A percentile compares a stretch with the other conserved stretches of the same genome.
Conservation (phyloP, 2,888 invertebrate genomes). For the Metellina segmentata region DNA sequence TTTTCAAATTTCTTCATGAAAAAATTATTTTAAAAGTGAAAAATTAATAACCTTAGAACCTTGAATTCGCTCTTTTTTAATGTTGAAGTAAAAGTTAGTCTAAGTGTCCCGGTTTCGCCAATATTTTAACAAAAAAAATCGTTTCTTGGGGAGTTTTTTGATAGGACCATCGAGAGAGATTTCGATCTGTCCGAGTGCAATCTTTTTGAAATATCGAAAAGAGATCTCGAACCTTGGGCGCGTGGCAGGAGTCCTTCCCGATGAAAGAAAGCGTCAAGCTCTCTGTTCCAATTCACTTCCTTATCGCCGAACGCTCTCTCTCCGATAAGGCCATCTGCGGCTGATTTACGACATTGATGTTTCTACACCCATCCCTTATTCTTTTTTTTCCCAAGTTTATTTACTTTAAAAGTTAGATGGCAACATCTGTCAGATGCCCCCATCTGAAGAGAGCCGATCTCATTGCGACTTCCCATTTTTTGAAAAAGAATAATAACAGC, state of each 20-base stretch:
- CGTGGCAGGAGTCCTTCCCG: slow-evolving; percentile 26
- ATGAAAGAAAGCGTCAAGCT: slow-evolving; percentile 39
- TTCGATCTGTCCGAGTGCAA: background rate
- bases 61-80: too few relatives aligned
- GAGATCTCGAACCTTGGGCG: slow-evolving; percentile 34
- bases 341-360: slow-evolving; percentile 7
- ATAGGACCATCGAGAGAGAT: background rate
- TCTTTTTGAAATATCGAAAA: background rate
- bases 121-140: too few relatives aligned
- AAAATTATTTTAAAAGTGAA: too few relatives aligned
- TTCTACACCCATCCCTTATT: background rate
- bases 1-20: too few relatives aligned
- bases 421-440: slow-evolving; percentile 46
- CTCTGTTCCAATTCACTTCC: slow-evolving; percentile 12
- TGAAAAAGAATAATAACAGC: background rate
- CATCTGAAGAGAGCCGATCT: background rate
- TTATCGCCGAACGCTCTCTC: slow-evolving; percentile 4
- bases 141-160: too few relatives aligned
- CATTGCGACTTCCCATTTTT: too few relatives aligned
- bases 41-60: too few relatives aligned
- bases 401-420: slow-evolving; percentile 34
- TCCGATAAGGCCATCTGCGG: slow-evolving; percentile 56
- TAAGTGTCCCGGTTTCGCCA: too few relatives aligned
- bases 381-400: slow-evolving; percentile 11
- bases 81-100: too few relatives aligned